Conservation (phyloP, 2,888 invertebrate species). For the Fabriciana adippe region DNA sequence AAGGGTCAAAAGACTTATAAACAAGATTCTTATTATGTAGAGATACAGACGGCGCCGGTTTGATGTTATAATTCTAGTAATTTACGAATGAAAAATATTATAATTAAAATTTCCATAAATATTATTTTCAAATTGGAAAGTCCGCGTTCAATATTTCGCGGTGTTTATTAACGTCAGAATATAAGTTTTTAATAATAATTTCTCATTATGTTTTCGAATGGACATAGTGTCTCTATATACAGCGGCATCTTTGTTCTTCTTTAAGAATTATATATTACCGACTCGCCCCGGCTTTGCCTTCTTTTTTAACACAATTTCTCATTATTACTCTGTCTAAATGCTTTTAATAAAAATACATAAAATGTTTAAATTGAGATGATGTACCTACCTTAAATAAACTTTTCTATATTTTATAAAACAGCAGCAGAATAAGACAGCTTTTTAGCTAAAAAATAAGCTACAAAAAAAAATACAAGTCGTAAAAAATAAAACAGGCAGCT, state of each 20-base stretch:
- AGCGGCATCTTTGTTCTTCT: constrained; percentile 6
- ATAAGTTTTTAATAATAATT: constrained; percentile 21
- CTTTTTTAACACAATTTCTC: too few relatives aligned
- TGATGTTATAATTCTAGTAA: constrained; percentile 30
- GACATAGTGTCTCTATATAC: constrained; percentile 9
- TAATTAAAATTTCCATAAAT: constrained; percentile 32
- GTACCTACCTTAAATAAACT: too few relatives aligned
- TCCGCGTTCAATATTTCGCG: constrained; percentile 30
- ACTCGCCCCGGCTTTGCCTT: too few relatives aligned
- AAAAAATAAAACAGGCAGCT: too few relatives aligned
- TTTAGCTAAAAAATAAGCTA: too few relatives aligned
- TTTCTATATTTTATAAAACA: too few relatives aligned
- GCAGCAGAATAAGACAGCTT: too few relatives aligned
- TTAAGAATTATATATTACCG: not conserved
- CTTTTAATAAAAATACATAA: too few relatives aligned
- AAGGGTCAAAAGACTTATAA: constrained; percentile 31
- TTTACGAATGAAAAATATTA: constrained; percentile 27
- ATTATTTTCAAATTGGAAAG: constrained; percentile 27
- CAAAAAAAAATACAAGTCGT: too few relatives aligned
- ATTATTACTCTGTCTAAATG: too few relatives aligned
- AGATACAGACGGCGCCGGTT: constrained; percentile 26
- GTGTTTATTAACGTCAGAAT: constrained; percentile 14
- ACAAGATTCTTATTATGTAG: constrained; percentile 26
- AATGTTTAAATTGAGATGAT: too few relatives aligned
- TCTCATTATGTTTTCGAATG: constrained; percentile 15